These are phyloP conservation scores for Eucidaris tribuloides DNA, from an alignment of 35 echinoderm and acorn worm species.

Conservation along the genomic window DNA sequence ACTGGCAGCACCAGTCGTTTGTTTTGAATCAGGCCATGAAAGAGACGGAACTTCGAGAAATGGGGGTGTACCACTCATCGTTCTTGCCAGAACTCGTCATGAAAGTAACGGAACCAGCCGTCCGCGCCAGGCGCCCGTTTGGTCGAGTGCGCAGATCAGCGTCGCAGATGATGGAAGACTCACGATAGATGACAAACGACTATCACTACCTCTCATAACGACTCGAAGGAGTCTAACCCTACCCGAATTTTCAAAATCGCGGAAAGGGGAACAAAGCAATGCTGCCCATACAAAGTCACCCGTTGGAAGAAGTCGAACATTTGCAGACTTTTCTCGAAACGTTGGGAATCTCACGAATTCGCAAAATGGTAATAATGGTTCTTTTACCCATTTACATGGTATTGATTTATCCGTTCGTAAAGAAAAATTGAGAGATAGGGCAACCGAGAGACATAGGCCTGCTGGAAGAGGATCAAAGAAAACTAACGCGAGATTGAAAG, in stretches of 20 bases:
- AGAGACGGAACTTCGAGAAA: conserved; percentile 83
- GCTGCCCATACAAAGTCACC: neutral
- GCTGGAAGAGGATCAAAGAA: neutral
- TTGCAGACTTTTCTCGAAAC: neutral
- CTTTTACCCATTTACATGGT: conserved; percentile 28
- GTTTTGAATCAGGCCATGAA: conserved; percentile 70
- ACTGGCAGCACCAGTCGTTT: conserved; percentile 78
- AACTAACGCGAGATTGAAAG: conserved; percentile 9
- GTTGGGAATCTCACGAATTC: neutral
- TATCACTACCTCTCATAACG: neutral
- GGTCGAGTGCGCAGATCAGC: conserved; percentile 26
- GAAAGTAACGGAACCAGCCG: conserved; percentile 76
- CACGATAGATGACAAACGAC: conserved; percentile 2
- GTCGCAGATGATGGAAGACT: conserved; percentile 40
- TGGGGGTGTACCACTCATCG: conserved; percentile 69
- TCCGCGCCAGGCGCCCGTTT: conserved; percentile 53
- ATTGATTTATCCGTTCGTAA: conserved; percentile 16
- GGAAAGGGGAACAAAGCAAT: neutral
- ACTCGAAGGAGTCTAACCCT: conserved; percentile 9
- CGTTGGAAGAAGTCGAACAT: neutral
- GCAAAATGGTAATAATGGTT: neutral
- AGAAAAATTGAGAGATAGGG: neutral
- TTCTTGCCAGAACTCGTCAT: conserved; percentile 83
- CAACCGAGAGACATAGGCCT: neutral
- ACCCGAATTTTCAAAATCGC: neutral